These are phyloP conservation scores for Poliocrania exsul DNA, from an alignment of 2,797 vertebrate species.

Conservation along the genomic window DNA sequence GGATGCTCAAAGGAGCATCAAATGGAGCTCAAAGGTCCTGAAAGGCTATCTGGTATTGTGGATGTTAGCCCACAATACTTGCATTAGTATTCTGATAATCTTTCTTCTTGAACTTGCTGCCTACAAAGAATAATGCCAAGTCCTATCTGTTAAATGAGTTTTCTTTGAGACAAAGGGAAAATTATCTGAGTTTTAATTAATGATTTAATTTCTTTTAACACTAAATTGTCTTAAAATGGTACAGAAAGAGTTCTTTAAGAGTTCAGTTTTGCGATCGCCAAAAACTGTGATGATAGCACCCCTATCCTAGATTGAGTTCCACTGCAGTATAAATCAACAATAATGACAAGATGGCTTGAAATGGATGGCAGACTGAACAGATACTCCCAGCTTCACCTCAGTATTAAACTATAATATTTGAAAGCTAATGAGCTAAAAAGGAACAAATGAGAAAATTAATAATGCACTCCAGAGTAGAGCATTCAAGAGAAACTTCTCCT, in stretches of 20 bases:
- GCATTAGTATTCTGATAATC: not conserved
- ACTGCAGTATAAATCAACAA: not conserved
- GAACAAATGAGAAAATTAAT: slow-evolving; percentile 15
- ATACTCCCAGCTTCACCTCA: not conserved
- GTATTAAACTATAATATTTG: not conserved
- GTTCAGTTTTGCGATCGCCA: not conserved
- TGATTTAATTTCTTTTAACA: not conserved
- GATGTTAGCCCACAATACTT: not conserved
- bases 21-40: not conserved
- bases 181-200: not conserved
- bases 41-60: not conserved
- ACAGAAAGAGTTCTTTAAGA: not conserved
- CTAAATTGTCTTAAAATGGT: not conserved
- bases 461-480: not conserved
- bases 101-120: not conserved
- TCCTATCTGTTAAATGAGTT: not conserved
- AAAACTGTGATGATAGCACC: not conserved
- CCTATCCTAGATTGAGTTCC: not conserved
- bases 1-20: not conserved
- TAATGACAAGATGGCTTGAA: not conserved
- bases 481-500: slow-evolving; percentile 28
- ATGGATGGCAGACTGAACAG: not conserved
- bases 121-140: not conserved
- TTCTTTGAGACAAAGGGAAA: not conserved
- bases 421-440: slow-evolving; percentile 58